Percentiles rank a stretch among this genome's conserved stretches.
Conservation (phyloP, 2,888 invertebrate species). For the Lymantria dispar region DNA sequence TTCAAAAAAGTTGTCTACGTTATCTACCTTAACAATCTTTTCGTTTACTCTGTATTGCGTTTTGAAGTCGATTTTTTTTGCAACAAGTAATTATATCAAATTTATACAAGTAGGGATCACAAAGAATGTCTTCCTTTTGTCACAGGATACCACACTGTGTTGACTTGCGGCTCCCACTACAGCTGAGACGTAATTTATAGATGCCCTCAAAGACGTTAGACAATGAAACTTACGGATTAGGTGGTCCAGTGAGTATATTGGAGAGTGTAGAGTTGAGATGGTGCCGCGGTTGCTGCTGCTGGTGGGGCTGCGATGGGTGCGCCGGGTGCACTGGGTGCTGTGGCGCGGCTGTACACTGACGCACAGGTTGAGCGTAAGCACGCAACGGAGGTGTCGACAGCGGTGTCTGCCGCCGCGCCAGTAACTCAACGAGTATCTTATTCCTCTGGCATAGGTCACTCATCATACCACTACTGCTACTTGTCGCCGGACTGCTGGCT, state of each 20-base stretch:
- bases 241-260: slow-evolving; percentile 48
- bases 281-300: slow-evolving; percentile 44
- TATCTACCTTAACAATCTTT: no score
- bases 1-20: no score
- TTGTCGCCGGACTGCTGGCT: slow-evolving; percentile 26
- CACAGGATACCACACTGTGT: no score
- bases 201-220: no score
- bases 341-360: slow-evolving; percentile 48
- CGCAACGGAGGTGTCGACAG: slow-evolving; percentile 85
- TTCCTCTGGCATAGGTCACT: slow-evolving; percentile 91
- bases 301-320: slow-evolving; percentile 4
- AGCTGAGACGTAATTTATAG: no score
- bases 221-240: slow-evolving; percentile 34
- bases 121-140: no score
- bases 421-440: slow-evolving; percentile 91
- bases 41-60: no score
- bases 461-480: slow-evolving; percentile 65
- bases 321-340: slow-evolving; percentile 12
- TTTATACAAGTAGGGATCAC: no score
- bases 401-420: slow-evolving; percentile 88
- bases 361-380: slow-evolving; percentile 44
- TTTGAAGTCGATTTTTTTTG: no score
- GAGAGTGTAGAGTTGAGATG: slow-evolving; percentile 51
- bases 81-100: no score
- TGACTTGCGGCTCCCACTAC: no score